Percentiles rank a stretch among this genome's conserved stretches.
Conservation (phyloP, 2,888 invertebrate genomes). For the Eurois occulta region DNA sequence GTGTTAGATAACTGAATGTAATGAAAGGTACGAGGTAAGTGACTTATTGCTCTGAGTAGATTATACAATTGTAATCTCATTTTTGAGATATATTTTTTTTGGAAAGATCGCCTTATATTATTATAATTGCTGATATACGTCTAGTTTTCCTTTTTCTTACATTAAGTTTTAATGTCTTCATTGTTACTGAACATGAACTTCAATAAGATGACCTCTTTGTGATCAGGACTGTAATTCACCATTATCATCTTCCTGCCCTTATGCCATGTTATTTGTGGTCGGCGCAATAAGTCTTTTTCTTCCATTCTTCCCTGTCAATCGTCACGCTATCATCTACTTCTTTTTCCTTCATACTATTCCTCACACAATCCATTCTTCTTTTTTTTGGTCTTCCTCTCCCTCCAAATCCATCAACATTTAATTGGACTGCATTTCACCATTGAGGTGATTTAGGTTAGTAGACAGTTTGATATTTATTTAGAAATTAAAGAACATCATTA, state of each 20-base stretch:
- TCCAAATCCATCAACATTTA: too few relatives aligned
- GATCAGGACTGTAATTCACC: neutral
- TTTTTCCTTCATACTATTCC: too few relatives aligned
- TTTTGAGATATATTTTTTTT: neutral
- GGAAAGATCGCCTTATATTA: too few relatives aligned
- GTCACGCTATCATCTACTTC: too few relatives aligned
- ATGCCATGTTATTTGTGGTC: too few relatives aligned
- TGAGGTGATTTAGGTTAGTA: neutral
- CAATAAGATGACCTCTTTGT: neutral
- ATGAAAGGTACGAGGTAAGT: neutral
- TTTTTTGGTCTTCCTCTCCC: too few relatives aligned
- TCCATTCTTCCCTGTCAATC: too few relatives aligned
- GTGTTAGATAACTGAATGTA: conserved; percentile 5
- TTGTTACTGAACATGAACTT: neutral
- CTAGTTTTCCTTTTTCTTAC: neutral
- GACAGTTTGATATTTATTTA: neutral
- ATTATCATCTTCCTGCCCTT: too few relatives aligned
- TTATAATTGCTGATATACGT: neutral
- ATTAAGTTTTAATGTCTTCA: neutral
- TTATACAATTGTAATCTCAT: neutral
- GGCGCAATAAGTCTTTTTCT: too few relatives aligned
- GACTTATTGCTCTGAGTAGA: neutral
- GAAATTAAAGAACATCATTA: neutral
- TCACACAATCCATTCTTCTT: too few relatives aligned
- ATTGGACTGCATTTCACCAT: too few relatives aligned